Base-by-base conservation (phyloP, 1,140 invertebrate species). In the Cyclargus thomasi region DNA sequence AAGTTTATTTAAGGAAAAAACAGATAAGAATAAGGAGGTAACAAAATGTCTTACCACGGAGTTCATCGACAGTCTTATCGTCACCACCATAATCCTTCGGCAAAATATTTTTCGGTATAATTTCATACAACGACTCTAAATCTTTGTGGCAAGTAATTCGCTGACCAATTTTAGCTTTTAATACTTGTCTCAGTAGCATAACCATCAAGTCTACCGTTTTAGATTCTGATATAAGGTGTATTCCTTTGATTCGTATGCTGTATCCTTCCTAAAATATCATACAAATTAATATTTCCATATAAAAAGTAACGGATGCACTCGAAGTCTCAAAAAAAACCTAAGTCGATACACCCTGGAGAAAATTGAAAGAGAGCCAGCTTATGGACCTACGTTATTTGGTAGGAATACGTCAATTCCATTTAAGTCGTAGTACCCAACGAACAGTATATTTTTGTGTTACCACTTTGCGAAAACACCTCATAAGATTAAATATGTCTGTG, bases 211-310 rank as follows among this genome's bases (percentile, higher is more conserved):
- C 55, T 59, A 59, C 1, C 0, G 55, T 8, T 59, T 18, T 20
- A 11, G 55, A 59, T 7, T 59, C 55, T 21, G 55, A 59, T 59
- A 59, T 59, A 2, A 59, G 20, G 11, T 59, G 55, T 18, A 59
- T 59, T 18, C 55, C 55, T 59, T 59, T 59, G 2, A 59, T 11
- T 20, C 55, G 17, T 21, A 21, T 59, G 18, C 55, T 59, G 55
- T 59, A 59, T 11, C 55, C 55, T 21, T 59, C 55, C 55, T 59
- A 11, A 6, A 59, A 59, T 6, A 20, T 7, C 5, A 59, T 18
- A 18, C 7, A 55, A 55, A 8, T 17, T 3, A 18, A 17, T n/a
- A n/a, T n/a, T n/a, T n/a, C n/a, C n/a, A n/a, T n/a, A n/a, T n/a
- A n/a, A n/a, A n/a, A n/a, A n/a, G n/a, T n/a, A n/a, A n/a, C n/a